Evolutionary conservation across 1,140 invertebrate genomes (phyloP), one percentile per base, ranked within the genome.

Genomic region (Sycophaga agraensis): DNA sequence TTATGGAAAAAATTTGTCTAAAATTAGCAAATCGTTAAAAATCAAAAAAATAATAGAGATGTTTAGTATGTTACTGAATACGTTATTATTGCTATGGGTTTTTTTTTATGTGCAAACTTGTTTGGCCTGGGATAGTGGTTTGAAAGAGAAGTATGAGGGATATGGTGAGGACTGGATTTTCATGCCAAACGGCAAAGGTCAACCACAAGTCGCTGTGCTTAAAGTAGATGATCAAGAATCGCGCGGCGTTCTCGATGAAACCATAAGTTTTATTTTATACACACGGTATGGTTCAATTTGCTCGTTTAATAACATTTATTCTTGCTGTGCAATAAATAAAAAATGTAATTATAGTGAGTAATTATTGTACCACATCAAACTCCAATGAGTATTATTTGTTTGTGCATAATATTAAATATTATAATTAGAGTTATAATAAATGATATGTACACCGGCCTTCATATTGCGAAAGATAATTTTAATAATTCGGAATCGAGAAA

Each of bases 151-250:
- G 37, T 79, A 80, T 40, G 78, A 80, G 21, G 74, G 75, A 16
- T 86, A 86, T 63, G 84, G 84, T 17, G 81, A 81, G 59, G 84
- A 84, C 14, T 88, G 86, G 86, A 85, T 87, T 43, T 85, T 86
- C 53, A 84, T 88, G 75, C 86, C 86, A 2, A 85, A 87, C 70
- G 86, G 85, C 11, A 81, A 86, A 62, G 84, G 80, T 2, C 75
- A 82, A 5, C 80, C 83, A 0, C 83, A 86, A 66, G 82, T 85
- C 14, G 84, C 85, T 11, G 73, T 83, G 26, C 57, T 83, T 4
- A 82, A 78, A 46, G 70, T 73, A 2, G 24, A 68, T 22, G 17
- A 68, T 28, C 68, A 59, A 37, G 67, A 66, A 2, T 54, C 34
- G 11, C 71, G 72, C n/a, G 68, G 65, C 22, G 37, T 74, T 57